Evolutionary conservation across 2,888 invertebrate species (phyloP).

Genomic region (Scrobipalpa atriplicella): DNA sequence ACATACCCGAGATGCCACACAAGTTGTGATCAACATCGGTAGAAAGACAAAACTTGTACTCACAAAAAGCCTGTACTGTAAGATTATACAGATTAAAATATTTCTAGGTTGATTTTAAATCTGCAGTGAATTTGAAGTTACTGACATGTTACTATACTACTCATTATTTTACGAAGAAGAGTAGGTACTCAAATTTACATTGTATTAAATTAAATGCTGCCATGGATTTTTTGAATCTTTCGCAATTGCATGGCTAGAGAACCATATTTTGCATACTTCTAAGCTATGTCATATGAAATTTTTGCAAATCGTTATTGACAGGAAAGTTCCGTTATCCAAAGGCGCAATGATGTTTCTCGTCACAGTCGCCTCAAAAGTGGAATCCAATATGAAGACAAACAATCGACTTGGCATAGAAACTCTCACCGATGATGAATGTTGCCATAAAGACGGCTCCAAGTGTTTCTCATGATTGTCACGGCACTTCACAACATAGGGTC

Average conservation of each 20-base stretch:
- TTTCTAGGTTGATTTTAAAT: too few relatives aligned
- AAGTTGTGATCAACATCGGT: constrained; percentile 22
- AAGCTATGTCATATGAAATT: too few relatives aligned
- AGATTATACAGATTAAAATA: neutral
- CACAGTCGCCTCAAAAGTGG: constrained; percentile 33
- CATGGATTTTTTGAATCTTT: too few relatives aligned
- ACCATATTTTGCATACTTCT: too few relatives aligned
- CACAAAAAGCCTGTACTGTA: neutral
- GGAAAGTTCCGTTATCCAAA: neutral
- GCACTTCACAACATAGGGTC: constrained; percentile 54
- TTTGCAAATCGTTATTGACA: too few relatives aligned
- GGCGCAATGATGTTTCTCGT: constrained; percentile 20
- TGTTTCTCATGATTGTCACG: constrained; percentile 67
- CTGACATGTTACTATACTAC: too few relatives aligned
- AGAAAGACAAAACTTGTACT: neutral
- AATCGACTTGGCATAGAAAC: constrained; percentile 58
- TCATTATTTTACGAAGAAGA: too few relatives aligned
- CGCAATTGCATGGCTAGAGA: too few relatives aligned
- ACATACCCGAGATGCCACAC: constrained; percentile 33
- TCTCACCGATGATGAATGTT: constrained; percentile 50
- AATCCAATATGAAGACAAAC: constrained; percentile 52
- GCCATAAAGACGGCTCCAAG: constrained; percentile 54
- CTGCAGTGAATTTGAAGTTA: too few relatives aligned
- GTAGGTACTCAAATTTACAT: too few relatives aligned
- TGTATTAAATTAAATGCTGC: too few relatives aligned